These are phyloP conservation scores for Solea senegalensis DNA, from an alignment of 2,113 vertebrate species.

Conservation along the genomic window DNA sequence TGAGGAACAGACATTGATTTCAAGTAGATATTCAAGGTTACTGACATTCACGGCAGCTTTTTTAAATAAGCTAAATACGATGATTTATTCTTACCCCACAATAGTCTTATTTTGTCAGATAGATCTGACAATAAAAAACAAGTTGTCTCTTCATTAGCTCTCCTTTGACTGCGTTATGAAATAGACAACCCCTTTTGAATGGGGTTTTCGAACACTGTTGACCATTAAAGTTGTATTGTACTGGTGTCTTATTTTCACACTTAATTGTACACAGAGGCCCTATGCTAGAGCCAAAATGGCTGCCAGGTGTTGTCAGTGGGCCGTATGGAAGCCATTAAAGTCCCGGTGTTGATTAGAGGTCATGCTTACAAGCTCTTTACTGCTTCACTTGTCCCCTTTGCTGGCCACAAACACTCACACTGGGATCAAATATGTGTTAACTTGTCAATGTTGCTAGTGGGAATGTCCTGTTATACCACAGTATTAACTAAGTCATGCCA, in stretches of 20 bases:
- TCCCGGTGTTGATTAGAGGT: slow-evolving; percentile 77
- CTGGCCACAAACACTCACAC: slow-evolving; percentile 62
- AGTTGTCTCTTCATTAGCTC: background rate
- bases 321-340: slow-evolving; percentile 81
- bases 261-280: slow-evolving; percentile 57
- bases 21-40: background rate
- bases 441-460: slow-evolving; percentile 54
- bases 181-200: background rate
- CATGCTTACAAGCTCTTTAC: slow-evolving; percentile 77
- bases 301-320: slow-evolving; percentile 70
- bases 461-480: slow-evolving; percentile 34
- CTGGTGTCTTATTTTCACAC: slow-evolving; percentile 58
- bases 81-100: no score
- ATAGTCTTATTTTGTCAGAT: no score
- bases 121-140: no score
- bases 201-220: slow-evolving; percentile 10
- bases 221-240: slow-evolving; percentile 24
- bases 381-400: slow-evolving; percentile 71
- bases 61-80: no score
- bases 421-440: slow-evolving; percentile 50
- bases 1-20: background rate
- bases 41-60: background rate
- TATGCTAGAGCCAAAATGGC: slow-evolving; percentile 63
- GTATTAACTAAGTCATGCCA: slow-evolving; percentile 13
- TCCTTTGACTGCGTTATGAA: background rate